phyloP scores from a whole-genome alignment of 1,140 invertebrate species.

The Apis dorsata region DNA sequence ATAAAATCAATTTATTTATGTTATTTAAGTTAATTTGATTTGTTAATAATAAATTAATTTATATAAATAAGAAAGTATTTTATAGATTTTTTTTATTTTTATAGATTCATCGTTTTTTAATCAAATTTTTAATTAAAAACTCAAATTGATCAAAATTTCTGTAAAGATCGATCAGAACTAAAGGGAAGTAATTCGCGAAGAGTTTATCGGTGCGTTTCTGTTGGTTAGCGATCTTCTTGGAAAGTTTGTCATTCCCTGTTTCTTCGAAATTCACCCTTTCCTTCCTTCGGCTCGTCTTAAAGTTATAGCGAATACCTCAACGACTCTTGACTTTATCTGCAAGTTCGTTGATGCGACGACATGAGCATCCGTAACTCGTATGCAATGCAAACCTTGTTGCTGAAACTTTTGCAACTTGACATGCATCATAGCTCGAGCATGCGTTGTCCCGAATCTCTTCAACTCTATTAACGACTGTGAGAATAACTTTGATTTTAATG shows the following conservation, averaged over 20 bases:
- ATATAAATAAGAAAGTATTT: too few species aligned
- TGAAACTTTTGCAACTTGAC: slow-evolving; percentile 36
- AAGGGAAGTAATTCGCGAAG: neutral
- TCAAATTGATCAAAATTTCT: too few species aligned
- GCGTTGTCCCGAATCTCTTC: neutral
- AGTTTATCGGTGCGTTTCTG: neutral
- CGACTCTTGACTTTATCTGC: slow-evolving; percentile 14
- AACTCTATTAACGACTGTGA: slow-evolving; percentile 38
- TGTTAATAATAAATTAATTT: too few species aligned
- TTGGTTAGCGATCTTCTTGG: neutral
- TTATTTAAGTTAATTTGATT: too few species aligned
- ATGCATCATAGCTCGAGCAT: slow-evolving; percentile 13
- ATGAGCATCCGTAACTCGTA: slow-evolving; percentile 17
- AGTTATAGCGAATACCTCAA: slow-evolving; percentile 26
- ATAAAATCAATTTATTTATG: too few species aligned
- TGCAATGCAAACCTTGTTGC: slow-evolving; percentile 42
- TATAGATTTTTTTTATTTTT: too few species aligned
- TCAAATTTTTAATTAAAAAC: too few species aligned
- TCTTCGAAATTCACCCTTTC: slow-evolving; percentile 8
- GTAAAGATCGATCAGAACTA: neutral
- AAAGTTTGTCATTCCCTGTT: neutral
- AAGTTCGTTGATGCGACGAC: slow-evolving; percentile 23
- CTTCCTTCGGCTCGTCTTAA: neutral
- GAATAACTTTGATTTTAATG: slow-evolving; percentile 41
- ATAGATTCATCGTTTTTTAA: too few species aligned